Conservation (phyloP, 1,140 invertebrate genomes). For the Drosophila pandora region DNA sequence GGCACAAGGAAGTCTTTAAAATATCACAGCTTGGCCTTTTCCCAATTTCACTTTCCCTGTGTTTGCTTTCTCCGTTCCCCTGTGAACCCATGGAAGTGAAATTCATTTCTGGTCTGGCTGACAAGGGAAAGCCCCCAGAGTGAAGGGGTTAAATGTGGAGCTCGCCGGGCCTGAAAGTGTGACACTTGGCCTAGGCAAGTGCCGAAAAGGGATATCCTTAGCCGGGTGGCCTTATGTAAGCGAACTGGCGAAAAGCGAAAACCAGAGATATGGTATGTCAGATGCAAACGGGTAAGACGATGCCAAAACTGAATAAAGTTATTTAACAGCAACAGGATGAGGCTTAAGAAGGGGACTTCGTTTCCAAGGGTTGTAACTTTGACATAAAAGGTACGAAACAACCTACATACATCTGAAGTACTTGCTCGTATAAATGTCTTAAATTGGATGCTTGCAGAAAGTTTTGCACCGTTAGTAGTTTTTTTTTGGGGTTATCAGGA, state of each 20-base stretch:
- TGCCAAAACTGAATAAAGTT: slow-evolving; percentile 13
- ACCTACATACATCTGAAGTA: neutral
- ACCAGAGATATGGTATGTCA: slow-evolving; percentile 29
- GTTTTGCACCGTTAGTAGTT: neutral
- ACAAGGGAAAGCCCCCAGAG: slow-evolving; percentile 21
- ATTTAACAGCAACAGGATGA: slow-evolving; percentile 20
- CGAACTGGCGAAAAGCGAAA: slow-evolving; percentile 10
- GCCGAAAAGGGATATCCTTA: slow-evolving; percentile 29
- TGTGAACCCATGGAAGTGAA: neutral
- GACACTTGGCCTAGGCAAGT: slow-evolving; percentile 28
- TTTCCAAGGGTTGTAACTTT: neutral
- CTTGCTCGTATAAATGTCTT: neutral
- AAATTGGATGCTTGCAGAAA: neutral
- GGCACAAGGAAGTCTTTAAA: slow-evolving; percentile 31
- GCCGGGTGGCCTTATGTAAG: slow-evolving; percentile 13
- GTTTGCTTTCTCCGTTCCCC: slow-evolving; percentile 15
- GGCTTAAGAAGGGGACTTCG: neutral
- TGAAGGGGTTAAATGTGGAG: slow-evolving; percentile 32
- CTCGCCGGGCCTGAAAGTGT: slow-evolving; percentile 28
- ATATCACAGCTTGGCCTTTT: slow-evolving; percentile 16
- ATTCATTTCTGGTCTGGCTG: slow-evolving; percentile 27
- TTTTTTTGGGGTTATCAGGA: no score
- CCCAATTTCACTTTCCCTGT: slow-evolving; percentile 17
- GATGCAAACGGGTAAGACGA: slow-evolving; percentile 18
- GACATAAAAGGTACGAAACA: neutral